Conservation (phyloP, 2,797 vertebrate genomes). For the Eulemur mongoz region DNA sequence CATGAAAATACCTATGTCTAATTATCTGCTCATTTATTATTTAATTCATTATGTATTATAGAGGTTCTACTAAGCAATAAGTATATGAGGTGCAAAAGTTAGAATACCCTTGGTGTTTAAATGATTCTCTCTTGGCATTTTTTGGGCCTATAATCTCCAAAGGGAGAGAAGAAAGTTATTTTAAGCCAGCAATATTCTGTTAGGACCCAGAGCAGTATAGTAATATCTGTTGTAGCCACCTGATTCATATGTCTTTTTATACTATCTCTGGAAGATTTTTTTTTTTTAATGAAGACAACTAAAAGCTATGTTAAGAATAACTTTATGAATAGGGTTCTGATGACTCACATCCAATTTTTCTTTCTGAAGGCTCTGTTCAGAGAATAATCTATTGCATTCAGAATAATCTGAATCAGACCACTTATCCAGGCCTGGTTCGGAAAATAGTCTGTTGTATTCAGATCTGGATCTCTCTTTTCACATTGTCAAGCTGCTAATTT, state of each 20-base stretch:
- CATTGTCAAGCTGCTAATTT: neutral
- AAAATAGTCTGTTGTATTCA: neutral
- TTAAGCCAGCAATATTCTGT: neutral
- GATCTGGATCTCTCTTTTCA: neutral
- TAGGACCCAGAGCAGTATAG: neutral
- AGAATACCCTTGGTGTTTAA: neutral
- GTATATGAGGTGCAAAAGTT: neutral
- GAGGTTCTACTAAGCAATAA: neutral
- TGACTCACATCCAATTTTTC: conserved; percentile 12
- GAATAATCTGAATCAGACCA: neutral
- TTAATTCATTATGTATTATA: neutral
- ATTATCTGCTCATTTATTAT: neutral
- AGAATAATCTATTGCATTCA: neutral
- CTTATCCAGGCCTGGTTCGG: neutral
- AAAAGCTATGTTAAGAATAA: neutral
- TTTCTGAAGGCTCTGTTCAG: neutral
- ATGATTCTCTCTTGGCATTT: neutral
- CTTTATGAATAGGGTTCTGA: neutral
- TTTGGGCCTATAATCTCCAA: neutral
- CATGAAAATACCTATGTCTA: neutral
- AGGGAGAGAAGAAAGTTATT: neutral
- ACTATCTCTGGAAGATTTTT: neutral
- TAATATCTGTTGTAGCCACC: neutral
- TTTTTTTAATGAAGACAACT: neutral
- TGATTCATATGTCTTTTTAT: conserved; percentile 8